phyloP scores from a whole-genome alignment of 2,797 vertebrate genomes.

The Lindbergichthys nudifrons region DNA sequence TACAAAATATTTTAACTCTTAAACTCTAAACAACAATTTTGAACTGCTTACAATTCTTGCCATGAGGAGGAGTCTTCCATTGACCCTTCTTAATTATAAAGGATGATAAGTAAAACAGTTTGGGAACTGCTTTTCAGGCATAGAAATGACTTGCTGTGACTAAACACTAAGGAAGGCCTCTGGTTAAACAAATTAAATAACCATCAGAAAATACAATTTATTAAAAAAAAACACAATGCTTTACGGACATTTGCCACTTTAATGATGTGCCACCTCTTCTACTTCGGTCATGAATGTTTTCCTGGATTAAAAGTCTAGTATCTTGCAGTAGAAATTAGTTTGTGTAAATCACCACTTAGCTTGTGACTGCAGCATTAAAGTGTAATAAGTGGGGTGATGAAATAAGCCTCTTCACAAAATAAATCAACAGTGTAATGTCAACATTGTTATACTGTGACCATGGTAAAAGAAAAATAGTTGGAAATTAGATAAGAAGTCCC shows the following conservation, averaged over 20 bases:
- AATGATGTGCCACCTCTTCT: neutral
- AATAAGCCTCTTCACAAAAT: neutral
- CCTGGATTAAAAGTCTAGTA: neutral
- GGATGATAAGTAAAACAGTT: neutral
- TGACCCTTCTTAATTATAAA: neutral
- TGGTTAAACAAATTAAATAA: neutral
- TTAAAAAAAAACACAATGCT: neutral
- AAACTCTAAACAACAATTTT: too few species aligned
- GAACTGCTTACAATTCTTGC: neutral
- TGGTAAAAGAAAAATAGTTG: neutral
- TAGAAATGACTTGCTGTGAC: neutral
- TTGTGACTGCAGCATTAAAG: neutral
- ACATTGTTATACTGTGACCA: neutral
- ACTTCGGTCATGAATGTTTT: neutral
- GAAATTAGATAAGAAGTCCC: neutral
- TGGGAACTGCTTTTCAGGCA: neutral
- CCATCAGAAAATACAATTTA: neutral
- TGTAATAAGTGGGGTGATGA: neutral
- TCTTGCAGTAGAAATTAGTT: neutral
- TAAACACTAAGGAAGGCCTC: neutral
- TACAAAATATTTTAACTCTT: rapidly evolving
- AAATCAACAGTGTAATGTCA: neutral
- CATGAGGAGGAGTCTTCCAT: neutral
- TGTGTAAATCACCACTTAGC: neutral
- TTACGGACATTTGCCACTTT: neutral